Evolutionary conservation across 2,888 invertebrate species (phyloP), one percentile per base, ranked within the genome.

Genomic region (Drosophila neotestacea): DNA sequence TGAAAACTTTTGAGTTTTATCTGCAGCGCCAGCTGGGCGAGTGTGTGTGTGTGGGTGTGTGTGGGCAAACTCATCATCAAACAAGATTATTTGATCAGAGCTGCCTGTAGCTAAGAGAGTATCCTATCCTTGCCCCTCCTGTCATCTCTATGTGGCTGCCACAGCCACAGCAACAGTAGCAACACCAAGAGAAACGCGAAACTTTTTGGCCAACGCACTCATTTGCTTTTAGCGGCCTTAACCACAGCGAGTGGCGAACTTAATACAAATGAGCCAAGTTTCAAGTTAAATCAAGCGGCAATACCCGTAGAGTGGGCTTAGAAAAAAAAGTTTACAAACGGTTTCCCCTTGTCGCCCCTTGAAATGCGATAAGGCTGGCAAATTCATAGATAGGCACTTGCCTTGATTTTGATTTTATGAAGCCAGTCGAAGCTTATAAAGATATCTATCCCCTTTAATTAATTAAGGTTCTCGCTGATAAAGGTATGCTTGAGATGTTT

Each of bases 71-170:
- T 85, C 87, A 89, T 85, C 85, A 81, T 85, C 85, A 87, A 85
- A 85, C 85, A 80, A 89, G 89, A 85, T 85, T 89, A 85, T 89
- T 85, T 89, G 89, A 89, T 89, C 85, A 79, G 79, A 70, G 75
- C 60, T 77, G 76, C 79, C 70, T 63, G 70, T 61, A 73, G 78
- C 72, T 52, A 72, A 72, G 61, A 65, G 39, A 38, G 39, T 13
- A 3, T 7, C 30, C 1, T 4, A 28, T 11, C 27, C 11, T n/a
- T n/a, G 11, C n/a, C 2, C 7, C n/a, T 16, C 4, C 41, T 55
- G 11, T 16, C 60, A 54, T 28, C 30, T 22, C 22, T 22, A 3
- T 22, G 22, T 22, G 30, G 42, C 30, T 30, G 36, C 65, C 32
- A 34, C 51, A 52, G 38, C 30, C 36, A 16, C 16, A 16, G 34